Percentiles rank a stretch among this genome's conserved stretches.
These are phyloP conservation scores for Euplagia quadripunctaria DNA, from an alignment of 2,888 invertebrate genomes.

Conservation along the genomic window DNA sequence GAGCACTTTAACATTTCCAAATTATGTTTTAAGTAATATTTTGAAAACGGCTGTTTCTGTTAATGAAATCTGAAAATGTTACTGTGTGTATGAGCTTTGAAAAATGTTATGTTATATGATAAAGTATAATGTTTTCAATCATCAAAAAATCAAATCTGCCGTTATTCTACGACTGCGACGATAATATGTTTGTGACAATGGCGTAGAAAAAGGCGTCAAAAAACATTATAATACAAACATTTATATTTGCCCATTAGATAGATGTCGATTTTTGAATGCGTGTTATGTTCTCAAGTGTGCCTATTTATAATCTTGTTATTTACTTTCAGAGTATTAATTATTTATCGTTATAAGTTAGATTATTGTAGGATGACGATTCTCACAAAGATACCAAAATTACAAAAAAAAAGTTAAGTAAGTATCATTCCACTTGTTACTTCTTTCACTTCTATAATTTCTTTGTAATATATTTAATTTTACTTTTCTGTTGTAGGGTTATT, in stretches of 20 bases:
- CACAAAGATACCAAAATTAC: constrained; percentile 57
- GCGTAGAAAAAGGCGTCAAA: neutral
- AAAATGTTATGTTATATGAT: too few species aligned
- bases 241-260: constrained; percentile 16
- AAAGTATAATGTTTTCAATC: too few species aligned
- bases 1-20: too few species aligned
- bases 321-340: constrained; percentile 75
- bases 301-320: constrained; percentile 75
- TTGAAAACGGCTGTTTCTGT: too few species aligned
- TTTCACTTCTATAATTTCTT: constrained; percentile 73
- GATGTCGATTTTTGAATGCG: constrained; percentile 35
- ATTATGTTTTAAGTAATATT: too few species aligned
- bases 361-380: constrained; percentile 69
- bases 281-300: constrained; percentile 73
- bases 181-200: neutral
- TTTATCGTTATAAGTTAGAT: constrained; percentile 64
- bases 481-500: constrained; percentile 66
- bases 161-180: too few species aligned
- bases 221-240: neutral
- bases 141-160: too few species aligned
- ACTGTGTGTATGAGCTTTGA: too few species aligned
- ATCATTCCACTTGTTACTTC: constrained; percentile 82
- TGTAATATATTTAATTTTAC: constrained; percentile 55
- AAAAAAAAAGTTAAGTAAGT: constrained; percentile 50
- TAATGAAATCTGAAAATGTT: too few species aligned